A percentile compares a stretch with the other conserved stretches of the same genome.
These are phyloP conservation scores for Drosophila prostipennis DNA, from an alignment of 2,888 invertebrate genomes.

Conservation along the genomic window DNA sequence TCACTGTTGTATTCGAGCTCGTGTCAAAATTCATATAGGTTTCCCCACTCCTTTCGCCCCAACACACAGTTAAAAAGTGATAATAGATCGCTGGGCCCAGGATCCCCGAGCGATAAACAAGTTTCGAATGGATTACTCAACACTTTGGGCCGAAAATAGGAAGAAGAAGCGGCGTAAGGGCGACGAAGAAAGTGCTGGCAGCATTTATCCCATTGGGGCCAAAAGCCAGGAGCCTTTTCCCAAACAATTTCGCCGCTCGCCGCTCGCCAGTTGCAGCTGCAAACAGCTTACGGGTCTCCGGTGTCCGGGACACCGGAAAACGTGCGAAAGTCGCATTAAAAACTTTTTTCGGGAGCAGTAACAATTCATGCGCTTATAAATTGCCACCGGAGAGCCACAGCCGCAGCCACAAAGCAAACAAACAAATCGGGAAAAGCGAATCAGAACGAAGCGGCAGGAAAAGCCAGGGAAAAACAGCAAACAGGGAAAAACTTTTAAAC, in stretches of 20 bases:
- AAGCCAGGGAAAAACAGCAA: constrained; percentile 33
- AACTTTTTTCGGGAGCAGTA: constrained; percentile 62
- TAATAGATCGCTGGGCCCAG: constrained; percentile 31
- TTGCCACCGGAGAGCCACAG: constrained; percentile 51
- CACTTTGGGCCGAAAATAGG: constrained; percentile 22
- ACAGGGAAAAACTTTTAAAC: constrained; percentile 62
- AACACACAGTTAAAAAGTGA: constrained; percentile 20
- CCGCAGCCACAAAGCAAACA: constrained; percentile 36
- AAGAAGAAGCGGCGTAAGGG: constrained; percentile 4
- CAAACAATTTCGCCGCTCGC: constrained; percentile 20
- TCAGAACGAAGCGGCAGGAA: constrained; percentile 2
- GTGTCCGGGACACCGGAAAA: constrained; percentile 48
- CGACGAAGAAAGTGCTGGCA: constrained; percentile 26
- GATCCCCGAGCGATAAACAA: constrained; percentile 34
- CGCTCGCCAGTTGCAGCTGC: constrained; percentile 20
- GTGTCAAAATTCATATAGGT: not conserved
- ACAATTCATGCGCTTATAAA: constrained; percentile 69
- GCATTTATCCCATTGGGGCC: constrained; percentile 33
- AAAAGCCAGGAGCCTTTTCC: constrained; percentile 6
- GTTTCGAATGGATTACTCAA: constrained; percentile 38
- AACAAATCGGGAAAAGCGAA: constrained; percentile 35
- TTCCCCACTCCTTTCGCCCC: not conserved
- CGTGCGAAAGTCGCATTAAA: constrained; percentile 67
- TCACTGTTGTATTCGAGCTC: not conserved
- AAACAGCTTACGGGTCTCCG: constrained; percentile 28